Base-by-base conservation (phyloP, 30 jellyfish, hydroid and myxozoan genomes). In the Chrysaora quinquecirrha region DNA sequence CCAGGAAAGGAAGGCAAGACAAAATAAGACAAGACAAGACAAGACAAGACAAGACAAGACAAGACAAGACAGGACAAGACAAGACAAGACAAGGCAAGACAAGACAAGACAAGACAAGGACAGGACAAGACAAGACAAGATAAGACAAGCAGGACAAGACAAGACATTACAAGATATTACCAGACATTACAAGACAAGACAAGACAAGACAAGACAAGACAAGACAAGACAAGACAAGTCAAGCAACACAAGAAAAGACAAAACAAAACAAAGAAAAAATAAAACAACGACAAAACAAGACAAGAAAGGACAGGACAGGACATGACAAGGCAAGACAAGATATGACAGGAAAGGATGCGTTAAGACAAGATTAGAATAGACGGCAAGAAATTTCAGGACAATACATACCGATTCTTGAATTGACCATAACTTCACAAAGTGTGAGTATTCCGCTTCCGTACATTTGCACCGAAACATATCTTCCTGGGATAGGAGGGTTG, bases 401-500 rank as follows among this genome's bases (percentile, higher is more conserved):
- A 33, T 2, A 50, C 96, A 43, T 54, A 88, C 99, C 99, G 0
- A 95, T 56, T 54, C 99, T 30, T 20, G 99, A 95, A 21, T 87
- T 84, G 66, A 95, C 99, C 18, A 95, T 79, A 70, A 95, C 99
- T 60, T 95, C 99, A 80, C 99, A 95, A 78, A 95, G 70, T 14
- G 97, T 63, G 35, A 95, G 71, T 12, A 78, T 83, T 84, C 99
- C 99, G 46, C 80, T 95, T 18, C 99, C 99, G 48, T 73, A 84
- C 96, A 95, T 88, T 49, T 95, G 99, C 25, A 95, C 96, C 1
- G 98, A 86, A 20, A 95, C 99, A 75, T 62, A 95, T 62, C 86
- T 71, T 3, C 99, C 99, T 28, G 99, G 97, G 33, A 95, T 95
- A 22, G 99, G 99, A 14, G 99, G 99, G 75, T 95, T 75, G 61